These are phyloP conservation scores for Tautogolabrus adspersus DNA, from an alignment of 2,113 vertebrate species.

Conservation along the genomic window DNA sequence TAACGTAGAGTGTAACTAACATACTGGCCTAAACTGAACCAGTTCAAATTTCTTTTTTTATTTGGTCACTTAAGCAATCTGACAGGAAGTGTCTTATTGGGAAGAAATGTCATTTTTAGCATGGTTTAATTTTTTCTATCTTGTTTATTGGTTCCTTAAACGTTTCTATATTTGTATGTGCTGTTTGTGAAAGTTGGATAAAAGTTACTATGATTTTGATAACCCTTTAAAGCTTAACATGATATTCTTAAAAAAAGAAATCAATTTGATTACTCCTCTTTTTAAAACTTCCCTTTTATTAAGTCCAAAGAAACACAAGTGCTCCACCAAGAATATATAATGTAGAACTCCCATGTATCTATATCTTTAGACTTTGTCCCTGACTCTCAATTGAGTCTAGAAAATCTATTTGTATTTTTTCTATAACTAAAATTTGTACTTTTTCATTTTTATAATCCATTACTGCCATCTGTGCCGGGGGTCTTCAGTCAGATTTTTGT, in stretches of 20 bases:
- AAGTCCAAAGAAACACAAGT: conserved; percentile 62
- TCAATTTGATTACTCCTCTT: conserved; percentile 43
- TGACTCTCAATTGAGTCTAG: conserved; percentile 39
- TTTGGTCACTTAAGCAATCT: neutral
- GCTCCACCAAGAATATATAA: conserved; percentile 53
- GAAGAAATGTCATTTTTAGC: conserved; percentile 43
- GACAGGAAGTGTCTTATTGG: conserved; percentile 29
- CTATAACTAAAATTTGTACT: conserved; percentile 39
- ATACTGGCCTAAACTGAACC: neutral
- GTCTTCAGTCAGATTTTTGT: conserved; percentile 35
- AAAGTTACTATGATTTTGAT: conserved; percentile 32
- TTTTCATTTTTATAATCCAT: conserved; percentile 48
- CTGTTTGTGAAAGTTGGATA: conserved; percentile 15
- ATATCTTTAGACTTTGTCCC: conserved; percentile 58
- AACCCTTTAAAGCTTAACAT: conserved; percentile 16
- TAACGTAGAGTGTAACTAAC: neutral
- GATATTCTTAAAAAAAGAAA: neutral
- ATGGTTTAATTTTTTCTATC: conserved; percentile 17
- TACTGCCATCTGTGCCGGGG: conserved; percentile 35
- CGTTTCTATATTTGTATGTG: conserved; percentile 18
- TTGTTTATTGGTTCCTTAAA: conserved; percentile 8
- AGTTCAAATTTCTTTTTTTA: neutral
- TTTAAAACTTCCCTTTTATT: conserved; percentile 28
- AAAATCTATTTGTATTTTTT: conserved; percentile 42
- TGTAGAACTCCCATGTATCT: conserved; percentile 54